Evolutionary conservation across 2,797 vertebrate genomes (phyloP).

Genomic region (Emydoidea blandingii): DNA sequence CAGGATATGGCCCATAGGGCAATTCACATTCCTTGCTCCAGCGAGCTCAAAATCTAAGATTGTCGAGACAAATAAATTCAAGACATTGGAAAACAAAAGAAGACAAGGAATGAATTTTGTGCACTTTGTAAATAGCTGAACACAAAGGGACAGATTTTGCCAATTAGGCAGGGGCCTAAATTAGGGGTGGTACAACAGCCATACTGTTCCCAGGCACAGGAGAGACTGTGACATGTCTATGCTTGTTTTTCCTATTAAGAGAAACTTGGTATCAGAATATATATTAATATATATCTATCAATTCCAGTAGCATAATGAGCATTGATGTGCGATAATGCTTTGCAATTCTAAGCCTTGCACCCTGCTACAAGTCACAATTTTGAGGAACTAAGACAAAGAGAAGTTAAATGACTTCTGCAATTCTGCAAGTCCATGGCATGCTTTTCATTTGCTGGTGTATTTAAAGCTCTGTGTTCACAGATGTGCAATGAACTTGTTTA

Average conservation of each 20-base stretch:
- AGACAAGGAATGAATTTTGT: constrained; percentile 35
- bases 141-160: constrained; percentile 37
- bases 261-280: not conserved
- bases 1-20: not conserved
- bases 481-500: not conserved
- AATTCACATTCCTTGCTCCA: constrained; percentile 20
- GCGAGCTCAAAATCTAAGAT: constrained; percentile 25
- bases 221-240: not conserved
- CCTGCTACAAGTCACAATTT: not conserved
- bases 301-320: not conserved
- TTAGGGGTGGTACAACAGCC: constrained; percentile 61
- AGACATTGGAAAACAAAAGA: constrained; percentile 39
- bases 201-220: constrained; percentile 16
- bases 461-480: not conserved
- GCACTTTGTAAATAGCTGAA: constrained; percentile 36
- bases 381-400: not conserved
- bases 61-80: constrained; percentile 39
- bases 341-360: not conserved
- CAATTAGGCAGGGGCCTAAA: constrained; percentile 55
- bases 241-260: not conserved
- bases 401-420: not conserved
- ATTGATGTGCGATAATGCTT: not conserved
- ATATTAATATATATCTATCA: not conserved
- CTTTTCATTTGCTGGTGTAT: not conserved
- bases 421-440: not conserved